phyloP scores from a whole-genome alignment of 2,113 vertebrate species.

The Neotoma lepida region DNA sequence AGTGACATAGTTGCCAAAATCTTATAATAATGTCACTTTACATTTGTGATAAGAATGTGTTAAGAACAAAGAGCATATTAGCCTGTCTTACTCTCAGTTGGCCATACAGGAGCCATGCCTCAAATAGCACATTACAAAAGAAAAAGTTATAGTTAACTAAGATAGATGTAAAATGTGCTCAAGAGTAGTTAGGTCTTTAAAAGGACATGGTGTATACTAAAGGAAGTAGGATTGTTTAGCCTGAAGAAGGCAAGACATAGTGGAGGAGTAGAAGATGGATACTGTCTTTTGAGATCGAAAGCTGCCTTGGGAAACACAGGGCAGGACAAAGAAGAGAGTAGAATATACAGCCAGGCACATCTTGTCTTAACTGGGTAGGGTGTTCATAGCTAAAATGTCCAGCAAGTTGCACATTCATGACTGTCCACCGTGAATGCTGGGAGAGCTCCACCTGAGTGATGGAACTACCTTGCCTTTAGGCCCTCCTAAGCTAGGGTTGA shows the following conservation, averaged over 20 bases:
- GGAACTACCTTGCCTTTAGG: neutral
- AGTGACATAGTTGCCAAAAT: neutral
- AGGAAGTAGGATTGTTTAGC: neutral
- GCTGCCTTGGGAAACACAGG: neutral
- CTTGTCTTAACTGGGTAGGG: neutral
- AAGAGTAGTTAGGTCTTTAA: neutral
- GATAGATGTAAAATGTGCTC: neutral
- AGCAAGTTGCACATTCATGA: neutral
- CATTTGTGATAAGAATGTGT: neutral
- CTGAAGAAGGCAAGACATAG: neutral
- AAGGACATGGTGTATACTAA: neutral
- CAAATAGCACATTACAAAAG: neutral
- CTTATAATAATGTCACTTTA: neutral
- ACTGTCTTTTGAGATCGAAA: neutral
- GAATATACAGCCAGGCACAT: neutral
- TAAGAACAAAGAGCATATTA: neutral
- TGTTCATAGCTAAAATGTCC: neutral
- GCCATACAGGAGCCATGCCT: neutral
- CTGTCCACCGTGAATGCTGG: rapidly evolving
- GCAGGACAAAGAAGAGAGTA: neutral
- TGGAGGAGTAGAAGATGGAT: neutral
- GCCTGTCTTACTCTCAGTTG: neutral
- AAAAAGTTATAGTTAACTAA: neutral
- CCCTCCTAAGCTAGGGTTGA: neutral
- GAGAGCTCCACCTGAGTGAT: neutral